phyloP scores from a whole-genome alignment of 1,140 invertebrate genomes.

The Plectus sambesii region DNA sequence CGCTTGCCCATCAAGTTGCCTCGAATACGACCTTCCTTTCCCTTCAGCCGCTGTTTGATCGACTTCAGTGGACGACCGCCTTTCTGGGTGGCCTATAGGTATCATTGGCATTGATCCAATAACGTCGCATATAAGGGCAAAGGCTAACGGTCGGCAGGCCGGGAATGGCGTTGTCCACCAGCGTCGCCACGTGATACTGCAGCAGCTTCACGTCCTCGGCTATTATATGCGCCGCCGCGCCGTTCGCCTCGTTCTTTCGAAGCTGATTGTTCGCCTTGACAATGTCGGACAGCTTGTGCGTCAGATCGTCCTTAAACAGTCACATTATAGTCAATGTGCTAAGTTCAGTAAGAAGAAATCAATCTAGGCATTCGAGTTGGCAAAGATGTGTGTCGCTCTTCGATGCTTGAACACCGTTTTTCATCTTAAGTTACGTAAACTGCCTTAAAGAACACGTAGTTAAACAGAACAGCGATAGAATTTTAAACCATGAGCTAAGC shows the following conservation, averaged over 20 bases:
- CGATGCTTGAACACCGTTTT: too few species aligned
- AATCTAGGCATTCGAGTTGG: too few species aligned
- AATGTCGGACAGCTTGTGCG: conserved; percentile 95
- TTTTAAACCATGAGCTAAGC: too few species aligned
- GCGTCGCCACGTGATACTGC: conserved; percentile 94
- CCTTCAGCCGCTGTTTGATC: conserved; percentile 65
- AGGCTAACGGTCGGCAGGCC: conserved; percentile 67
- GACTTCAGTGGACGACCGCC: conserved; percentile 96
- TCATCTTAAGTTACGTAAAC: too few species aligned
- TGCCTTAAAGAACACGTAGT: too few species aligned
- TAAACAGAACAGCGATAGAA: too few species aligned
- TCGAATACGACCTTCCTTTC: conserved; percentile 92
- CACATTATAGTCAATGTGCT: too few species aligned
- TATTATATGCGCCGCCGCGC: conserved; percentile 90
- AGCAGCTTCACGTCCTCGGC: conserved; percentile 93
- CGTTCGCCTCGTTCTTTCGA: conserved; percentile 73
- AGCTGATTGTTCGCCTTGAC: conserved; percentile 98
- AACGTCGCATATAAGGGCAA: conserved; percentile 12
- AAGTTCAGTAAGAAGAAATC: too few species aligned
- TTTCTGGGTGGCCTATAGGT: conserved; percentile 77
- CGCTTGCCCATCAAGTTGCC: conserved; percentile 99
- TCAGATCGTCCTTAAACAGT: conserved; percentile 98
- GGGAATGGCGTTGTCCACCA: conserved; percentile 97
- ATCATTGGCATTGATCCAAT: conserved; percentile 1
- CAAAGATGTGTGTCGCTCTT: too few species aligned